A percentile compares a stretch with the other conserved stretches of the same genome.
phyloP scores from a whole-genome alignment of 2,888 invertebrate species.

The Herminia tarsipennalis region DNA sequence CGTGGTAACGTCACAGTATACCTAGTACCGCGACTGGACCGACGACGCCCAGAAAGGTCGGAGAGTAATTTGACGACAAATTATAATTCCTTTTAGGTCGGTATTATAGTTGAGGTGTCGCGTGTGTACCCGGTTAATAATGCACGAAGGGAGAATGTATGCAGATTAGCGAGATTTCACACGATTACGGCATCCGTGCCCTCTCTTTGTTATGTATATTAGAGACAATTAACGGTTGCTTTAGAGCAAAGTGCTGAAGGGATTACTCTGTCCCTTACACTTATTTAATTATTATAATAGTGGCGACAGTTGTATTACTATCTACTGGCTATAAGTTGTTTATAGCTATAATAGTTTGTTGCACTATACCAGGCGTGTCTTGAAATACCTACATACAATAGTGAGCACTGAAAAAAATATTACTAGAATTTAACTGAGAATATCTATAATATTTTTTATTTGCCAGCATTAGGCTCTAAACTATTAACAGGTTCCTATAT shows the following conservation, averaged over 20 bases:
- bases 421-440: no score
- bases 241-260: slow-evolving; percentile 1
- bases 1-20: no score
- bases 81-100: slow-evolving; percentile 1
- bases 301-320: neutral
- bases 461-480: no score
- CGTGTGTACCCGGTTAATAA: slow-evolving; percentile 1
- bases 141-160: slow-evolving; percentile 11
- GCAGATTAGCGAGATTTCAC: slow-evolving; percentile 14
- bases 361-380: no score
- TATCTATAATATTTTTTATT: no score
- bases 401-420: no score
- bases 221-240: slow-evolving; percentile 10
- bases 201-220: slow-evolving; percentile 11
- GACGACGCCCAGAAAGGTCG: no score
- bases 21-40: no score
- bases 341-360: no score
- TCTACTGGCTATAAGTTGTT: no score
- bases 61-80: slow-evolving; percentile 1
- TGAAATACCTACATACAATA: no score
- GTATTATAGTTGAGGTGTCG: slow-evolving; percentile 2
- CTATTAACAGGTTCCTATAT: no score
- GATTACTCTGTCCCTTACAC: neutral
- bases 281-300: neutral
- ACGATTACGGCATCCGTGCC: slow-evolving; percentile 3